These are phyloP conservation scores for Cydia amplana DNA, from an alignment of 1,140 invertebrate species.

Conservation along the genomic window DNA sequence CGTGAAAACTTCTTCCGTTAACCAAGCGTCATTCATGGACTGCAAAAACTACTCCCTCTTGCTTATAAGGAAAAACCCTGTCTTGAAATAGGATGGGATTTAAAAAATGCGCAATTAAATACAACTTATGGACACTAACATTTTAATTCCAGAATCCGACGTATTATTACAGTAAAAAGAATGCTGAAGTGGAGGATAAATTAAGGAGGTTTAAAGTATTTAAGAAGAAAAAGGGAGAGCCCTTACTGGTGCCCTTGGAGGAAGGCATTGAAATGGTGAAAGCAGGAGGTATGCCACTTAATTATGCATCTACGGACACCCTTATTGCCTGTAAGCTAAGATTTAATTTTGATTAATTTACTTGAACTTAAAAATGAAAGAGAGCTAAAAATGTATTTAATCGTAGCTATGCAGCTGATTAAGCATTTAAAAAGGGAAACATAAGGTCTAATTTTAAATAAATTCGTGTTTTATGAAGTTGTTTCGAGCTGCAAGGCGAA, in stretches of 20 bases:
- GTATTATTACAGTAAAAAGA: constrained; percentile 60
- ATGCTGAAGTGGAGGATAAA: constrained; percentile 56
- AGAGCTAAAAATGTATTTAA: neutral
- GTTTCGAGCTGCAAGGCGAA: neutral
- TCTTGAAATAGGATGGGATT: too few relatives aligned
- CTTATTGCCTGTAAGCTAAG: neutral
- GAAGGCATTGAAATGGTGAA: constrained; percentile 64
- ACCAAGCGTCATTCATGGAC: too few relatives aligned
- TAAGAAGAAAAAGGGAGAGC: constrained; percentile 53
- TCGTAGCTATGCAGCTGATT: neutral
- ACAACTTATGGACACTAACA: neutral
- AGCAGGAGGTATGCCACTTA: constrained; percentile 53
- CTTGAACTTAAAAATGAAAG: neutral
- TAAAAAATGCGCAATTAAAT: neutral
- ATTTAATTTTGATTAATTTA: constrained; percentile 6
- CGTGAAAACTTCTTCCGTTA: too few relatives aligned
- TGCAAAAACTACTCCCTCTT: too few relatives aligned
- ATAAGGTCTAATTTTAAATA: neutral
- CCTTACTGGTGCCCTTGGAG: constrained; percentile 48
- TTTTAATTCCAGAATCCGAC: constrained; percentile 48
- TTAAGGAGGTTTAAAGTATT: constrained; percentile 62
- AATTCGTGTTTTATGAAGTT: neutral
- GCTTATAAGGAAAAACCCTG: too few relatives aligned
- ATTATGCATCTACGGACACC: neutral
- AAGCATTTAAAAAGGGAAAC: neutral